Evolutionary conservation across 2,113 vertebrate species (phyloP), one percentile per base, ranked within the genome.

Genomic region (Labeo catla): DNA sequence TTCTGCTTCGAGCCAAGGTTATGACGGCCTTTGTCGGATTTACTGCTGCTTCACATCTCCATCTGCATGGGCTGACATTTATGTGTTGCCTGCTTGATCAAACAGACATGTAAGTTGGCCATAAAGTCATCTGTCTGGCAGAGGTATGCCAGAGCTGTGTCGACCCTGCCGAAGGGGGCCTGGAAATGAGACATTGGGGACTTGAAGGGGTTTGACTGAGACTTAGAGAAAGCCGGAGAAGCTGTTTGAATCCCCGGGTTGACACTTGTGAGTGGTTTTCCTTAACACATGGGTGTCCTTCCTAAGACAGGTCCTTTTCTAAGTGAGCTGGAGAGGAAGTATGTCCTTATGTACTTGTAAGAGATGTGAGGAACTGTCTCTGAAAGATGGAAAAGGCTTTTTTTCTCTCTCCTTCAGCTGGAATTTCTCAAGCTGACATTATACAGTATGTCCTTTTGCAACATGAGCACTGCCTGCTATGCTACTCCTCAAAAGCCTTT

Each of bases 311-410:
- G 54, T 34, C 72, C 45, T 74, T 39, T 74, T 77, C 23, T 47
- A 21, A 78, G 82, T 84, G 54, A 87, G 86, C 85, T 81, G 76
- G 85, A 87, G 81, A 47, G 28, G 49, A 86, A 90, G 87, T 89
- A 77, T 86, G 57, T 23, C 76, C 87, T 15, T 73, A 87, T 90
- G 86, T 85, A 77, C 90, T 86, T 85, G 43, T 3, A 36, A 86
- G 86, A 65, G 72, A 3, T 34, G 19, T n/a, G 11, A 79, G 54
- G 6, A 2, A 15, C 52, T 59, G 78, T 81, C 78, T 57, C 36
- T 47, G 57, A 23, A 61, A 65, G n/a, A 28, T 81, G 12, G 5
- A 81, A 63, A 81, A 63, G 39, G 39, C 19, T n/a, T 83, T 34
- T 65, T 28, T 16, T 19, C 39, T 34, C 61, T 43, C 54, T 66